Evolutionary conservation across 2,797 vertebrate species (phyloP).

Genomic region (Momotus momota): DNA sequence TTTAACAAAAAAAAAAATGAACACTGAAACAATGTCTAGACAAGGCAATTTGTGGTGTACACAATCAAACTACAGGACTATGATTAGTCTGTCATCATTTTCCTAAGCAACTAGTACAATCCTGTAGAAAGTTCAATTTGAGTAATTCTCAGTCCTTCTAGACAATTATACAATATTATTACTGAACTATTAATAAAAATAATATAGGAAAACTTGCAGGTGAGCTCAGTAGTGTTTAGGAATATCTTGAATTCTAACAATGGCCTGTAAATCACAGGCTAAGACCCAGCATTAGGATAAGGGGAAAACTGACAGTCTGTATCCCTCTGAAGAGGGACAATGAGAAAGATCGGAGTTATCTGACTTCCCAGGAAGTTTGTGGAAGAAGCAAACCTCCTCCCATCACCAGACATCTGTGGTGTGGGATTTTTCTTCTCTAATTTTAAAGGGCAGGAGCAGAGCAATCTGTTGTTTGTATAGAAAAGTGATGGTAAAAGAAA

Average conservation of each 20-base stretch:
- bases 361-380: not conserved
- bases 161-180: not conserved
- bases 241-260: not conserved
- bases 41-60: not conserved
- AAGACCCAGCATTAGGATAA: not conserved
- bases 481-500: constrained; percentile 53
- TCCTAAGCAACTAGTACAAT: not conserved
- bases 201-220: not conserved
- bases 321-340: not conserved
- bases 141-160: not conserved
- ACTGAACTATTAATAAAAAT: not conserved
- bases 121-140: not conserved
- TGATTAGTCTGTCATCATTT: not conserved
- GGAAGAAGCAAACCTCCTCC: not conserved
- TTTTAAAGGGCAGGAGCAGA: constrained; percentile 72
- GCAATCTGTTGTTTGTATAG: constrained; percentile 78
- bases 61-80: not conserved
- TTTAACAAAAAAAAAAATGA: not conserved
- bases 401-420: constrained; percentile 48
- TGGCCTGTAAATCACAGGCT: not conserved
- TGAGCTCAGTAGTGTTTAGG: not conserved
- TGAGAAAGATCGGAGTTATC: not conserved
- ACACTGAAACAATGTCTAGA: not conserved
- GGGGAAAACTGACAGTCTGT: not conserved
- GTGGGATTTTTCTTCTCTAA: constrained; percentile 41